Base-by-base conservation (phyloP, 2,113 vertebrate genomes). In the Myiopsitta monachus region DNA sequence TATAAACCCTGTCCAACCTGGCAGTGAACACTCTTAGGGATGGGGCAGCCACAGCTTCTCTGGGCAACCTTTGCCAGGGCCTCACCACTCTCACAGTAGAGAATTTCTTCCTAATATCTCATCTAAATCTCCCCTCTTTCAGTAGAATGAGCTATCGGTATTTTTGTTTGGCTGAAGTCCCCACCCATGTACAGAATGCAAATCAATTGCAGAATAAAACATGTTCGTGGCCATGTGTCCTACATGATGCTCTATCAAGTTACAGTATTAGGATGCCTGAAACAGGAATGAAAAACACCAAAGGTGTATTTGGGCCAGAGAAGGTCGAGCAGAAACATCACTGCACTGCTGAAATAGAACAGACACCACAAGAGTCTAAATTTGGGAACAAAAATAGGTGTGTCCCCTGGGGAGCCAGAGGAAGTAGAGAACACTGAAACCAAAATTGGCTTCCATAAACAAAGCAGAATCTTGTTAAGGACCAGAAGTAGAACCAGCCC, bases 321-420 rank as follows among this genome's bases (percentile, higher is more conserved):
- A 24, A 55, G 23, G 23, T 31, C 43, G 33, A 36, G 16, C 46
- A 93, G 69, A 81, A 87, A 41, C 6, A 3, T 47, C 33, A n/a
- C 0, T n/a, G 47, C 33, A 23, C 47, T 75, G 62, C 63, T 63
- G 41, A 86, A 84, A 47, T 1, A 24, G 24, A 69, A 36, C 72
- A 67, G 0, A 0, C 39, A 88, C 17, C 26, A 3, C 11, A 66
- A 38, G 3, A 26, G n/a, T 6, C 57, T 74, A 31, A 76, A 79
- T 44, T 28, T 54, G 43, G 44, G 30, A 87, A 36, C 23, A 51
- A 52, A 73, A 69, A 7, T 0, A 78, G 44, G 27, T 6, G 21
- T 11, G 12, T 24, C 41, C 63, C 39, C 46, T n/a, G 12, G 13
- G 46, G 43, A 79, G 33, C 23, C 33, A 76, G 66, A 38, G n/a